These are phyloP conservation scores for Otis tarda DNA, from an alignment of 2,113 vertebrate species.

Conservation along the genomic window DNA sequence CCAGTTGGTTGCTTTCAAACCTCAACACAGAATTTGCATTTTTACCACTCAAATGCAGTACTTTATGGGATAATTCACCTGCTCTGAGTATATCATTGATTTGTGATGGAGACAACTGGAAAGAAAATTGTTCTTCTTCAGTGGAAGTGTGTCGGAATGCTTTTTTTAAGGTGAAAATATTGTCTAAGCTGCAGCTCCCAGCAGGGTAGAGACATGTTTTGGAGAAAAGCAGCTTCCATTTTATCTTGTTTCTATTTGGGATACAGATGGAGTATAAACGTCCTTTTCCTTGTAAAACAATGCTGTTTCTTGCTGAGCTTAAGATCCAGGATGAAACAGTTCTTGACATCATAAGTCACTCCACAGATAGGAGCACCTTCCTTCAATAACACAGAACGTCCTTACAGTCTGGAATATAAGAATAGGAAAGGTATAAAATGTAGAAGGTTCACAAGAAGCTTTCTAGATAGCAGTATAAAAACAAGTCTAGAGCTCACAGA, in stretches of 20 bases:
- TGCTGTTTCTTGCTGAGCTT: constrained; percentile 62
- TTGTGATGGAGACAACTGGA: constrained; percentile 81
- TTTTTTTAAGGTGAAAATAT: constrained; percentile 6
- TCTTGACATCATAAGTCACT: constrained; percentile 73
- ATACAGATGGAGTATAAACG: constrained; percentile 64
- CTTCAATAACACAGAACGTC: background rate
- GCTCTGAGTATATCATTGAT: constrained; percentile 83
- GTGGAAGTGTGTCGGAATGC: constrained; percentile 77
- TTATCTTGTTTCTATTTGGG: constrained; percentile 40
- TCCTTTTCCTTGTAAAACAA: constrained; percentile 53
- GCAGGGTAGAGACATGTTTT: background rate
- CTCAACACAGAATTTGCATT: constrained; percentile 78
- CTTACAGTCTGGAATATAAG: constrained; percentile 43
- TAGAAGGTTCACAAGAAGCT: background rate
- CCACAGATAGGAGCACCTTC: background rate
- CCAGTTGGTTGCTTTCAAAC: constrained; percentile 92
- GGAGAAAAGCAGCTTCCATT: constrained; percentile 46
- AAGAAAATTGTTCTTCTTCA: constrained; percentile 79
- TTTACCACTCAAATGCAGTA: constrained; percentile 75
- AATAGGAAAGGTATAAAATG: background rate
- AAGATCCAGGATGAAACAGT: constrained; percentile 73
- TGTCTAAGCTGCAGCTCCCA: background rate
- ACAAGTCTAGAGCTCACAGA: background rate
- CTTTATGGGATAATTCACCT: constrained; percentile 80
- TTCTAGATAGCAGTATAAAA: background rate